Percentiles rank a stretch among this genome's conserved stretches.
phyloP scores from a whole-genome alignment of 2,888 invertebrate species.

The Geophilus truncorum region DNA sequence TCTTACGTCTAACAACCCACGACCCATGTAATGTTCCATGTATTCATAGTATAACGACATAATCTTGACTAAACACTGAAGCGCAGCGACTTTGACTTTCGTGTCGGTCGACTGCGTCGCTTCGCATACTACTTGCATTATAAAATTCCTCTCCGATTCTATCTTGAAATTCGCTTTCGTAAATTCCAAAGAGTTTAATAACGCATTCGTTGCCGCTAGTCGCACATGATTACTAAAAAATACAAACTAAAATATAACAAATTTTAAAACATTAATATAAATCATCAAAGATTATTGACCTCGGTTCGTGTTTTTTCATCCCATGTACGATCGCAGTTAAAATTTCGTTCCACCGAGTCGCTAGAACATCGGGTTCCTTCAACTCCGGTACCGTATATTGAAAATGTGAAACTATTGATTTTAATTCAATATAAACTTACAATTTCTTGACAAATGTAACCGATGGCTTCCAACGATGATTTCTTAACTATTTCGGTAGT shows the following conservation, averaged over 20 bases:
- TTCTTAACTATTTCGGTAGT: constrained; percentile 93
- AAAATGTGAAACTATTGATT: no score
- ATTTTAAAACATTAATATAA: constrained; percentile 17
- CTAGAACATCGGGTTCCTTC: constrained; percentile 77
- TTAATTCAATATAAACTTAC: no score
- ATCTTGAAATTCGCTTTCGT: constrained; percentile 97
- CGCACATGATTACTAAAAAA: no score
- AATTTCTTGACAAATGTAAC: no score
- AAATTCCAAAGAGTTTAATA: no score
- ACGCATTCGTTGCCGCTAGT: no score
- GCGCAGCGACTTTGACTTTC: no score
- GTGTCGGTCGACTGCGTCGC: no score
- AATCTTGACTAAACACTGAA: no score
- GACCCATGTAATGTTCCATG: constrained; percentile 99
- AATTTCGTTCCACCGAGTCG: constrained; percentile 89
- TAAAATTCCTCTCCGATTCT: constrained; percentile 94
- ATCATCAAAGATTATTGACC: constrained; percentile 42
- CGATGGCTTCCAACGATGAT: no score
- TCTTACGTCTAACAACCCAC: constrained; percentile 84
- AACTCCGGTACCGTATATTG: no score
- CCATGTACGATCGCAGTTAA: constrained; percentile 98
- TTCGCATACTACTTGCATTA: constrained; percentile 99
- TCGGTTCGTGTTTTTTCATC: constrained; percentile 90
- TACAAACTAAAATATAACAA: background rate
- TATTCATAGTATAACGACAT: constrained; percentile 96